These are phyloP conservation scores for Drosophila cracens DNA, from an alignment of 2,888 invertebrate species.

Conservation along the genomic window DNA sequence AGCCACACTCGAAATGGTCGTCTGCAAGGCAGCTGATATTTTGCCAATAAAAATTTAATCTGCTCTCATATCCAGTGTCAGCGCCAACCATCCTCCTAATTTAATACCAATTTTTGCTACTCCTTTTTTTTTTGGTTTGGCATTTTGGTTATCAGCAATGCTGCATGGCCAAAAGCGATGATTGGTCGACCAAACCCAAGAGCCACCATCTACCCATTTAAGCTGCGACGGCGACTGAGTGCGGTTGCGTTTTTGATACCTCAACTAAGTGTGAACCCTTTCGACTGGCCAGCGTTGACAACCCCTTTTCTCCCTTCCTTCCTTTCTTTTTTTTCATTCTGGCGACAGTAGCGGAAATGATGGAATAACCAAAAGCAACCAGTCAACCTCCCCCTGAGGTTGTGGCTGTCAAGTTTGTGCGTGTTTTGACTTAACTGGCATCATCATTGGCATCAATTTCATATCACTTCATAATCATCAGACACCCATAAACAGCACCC, in stretches of 20 bases:
- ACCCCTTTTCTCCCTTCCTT: slow-evolving; percentile 54
- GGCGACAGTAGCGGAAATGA: slow-evolving; percentile 62
- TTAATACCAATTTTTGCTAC: slow-evolving; percentile 58
- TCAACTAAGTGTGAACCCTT: slow-evolving; percentile 55
- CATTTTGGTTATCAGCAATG: slow-evolving; percentile 48
- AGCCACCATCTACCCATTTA: slow-evolving; percentile 15
- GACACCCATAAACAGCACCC: slow-evolving; percentile 61
- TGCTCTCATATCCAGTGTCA: slow-evolving; percentile 62
- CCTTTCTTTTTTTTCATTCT: slow-evolving; percentile 4
- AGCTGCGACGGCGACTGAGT: slow-evolving; percentile 44
- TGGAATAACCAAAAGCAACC: slow-evolving; percentile 32
- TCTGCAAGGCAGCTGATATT: slow-evolving; percentile 64
- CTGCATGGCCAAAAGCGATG: slow-evolving; percentile 56
- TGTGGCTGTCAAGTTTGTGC: slow-evolving; percentile 58
- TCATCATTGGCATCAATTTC: slow-evolving; percentile 80
- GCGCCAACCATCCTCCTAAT: slow-evolving; percentile 52
- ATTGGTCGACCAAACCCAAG: slow-evolving; percentile 46
- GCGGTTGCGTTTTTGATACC: slow-evolving; percentile 70
- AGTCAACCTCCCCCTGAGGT: not conserved
- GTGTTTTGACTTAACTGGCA: slow-evolving; percentile 72
- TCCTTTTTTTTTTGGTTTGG: not conserved
- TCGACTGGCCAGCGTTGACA: slow-evolving; percentile 29
- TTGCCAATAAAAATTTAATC: slow-evolving; percentile 82
- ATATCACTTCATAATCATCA: slow-evolving; percentile 77
- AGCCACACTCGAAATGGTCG: slow-evolving; percentile 29